phyloP scores from a whole-genome alignment of 2,113 vertebrate species.

The Seriola aureovittata region DNA sequence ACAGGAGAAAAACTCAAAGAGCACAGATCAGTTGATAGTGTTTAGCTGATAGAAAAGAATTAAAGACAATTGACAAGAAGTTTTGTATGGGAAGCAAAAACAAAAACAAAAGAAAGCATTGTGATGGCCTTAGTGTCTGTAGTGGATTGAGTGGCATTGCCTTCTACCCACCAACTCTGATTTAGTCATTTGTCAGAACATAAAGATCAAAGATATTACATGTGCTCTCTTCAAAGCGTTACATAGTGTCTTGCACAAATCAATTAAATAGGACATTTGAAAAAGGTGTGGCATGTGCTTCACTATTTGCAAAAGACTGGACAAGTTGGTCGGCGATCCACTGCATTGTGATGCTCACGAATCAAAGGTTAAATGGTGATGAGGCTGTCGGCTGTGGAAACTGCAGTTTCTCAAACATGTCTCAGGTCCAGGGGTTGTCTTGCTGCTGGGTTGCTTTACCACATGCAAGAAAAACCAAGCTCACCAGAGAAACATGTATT shows the following conservation, averaged over 20 bases:
- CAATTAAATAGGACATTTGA: conserved; percentile 45
- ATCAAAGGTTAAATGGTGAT: conserved; percentile 43
- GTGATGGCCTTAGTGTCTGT: conserved; percentile 49
- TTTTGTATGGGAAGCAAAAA: conserved; percentile 38
- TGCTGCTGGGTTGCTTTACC: conserved; percentile 52
- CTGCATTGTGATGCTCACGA: conserved; percentile 56
- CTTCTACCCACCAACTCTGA: conserved; percentile 55
- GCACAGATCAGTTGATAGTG: conserved; percentile 69
- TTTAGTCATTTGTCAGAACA: conserved; percentile 53
- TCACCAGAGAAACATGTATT: conserved; percentile 55
- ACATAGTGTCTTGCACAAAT: conserved; percentile 60
- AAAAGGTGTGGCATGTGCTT: conserved; percentile 72
- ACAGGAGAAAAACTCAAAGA: conserved; percentile 62
- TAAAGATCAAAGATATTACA: conserved; percentile 57
- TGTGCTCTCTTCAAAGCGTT: conserved; percentile 70
- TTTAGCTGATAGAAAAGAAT: conserved; percentile 69
- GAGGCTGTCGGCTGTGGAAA: conserved; percentile 49
- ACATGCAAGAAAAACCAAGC: conserved; percentile 74
- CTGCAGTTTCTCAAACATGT: conserved; percentile 49
- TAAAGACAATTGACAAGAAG: conserved; percentile 42
- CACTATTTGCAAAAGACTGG: conserved; percentile 58
- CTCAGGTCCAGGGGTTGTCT: conserved; percentile 49
- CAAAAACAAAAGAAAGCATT: conserved; percentile 21
- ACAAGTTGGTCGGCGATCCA: conserved; percentile 59
- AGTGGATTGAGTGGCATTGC: conserved; percentile 53